Base-by-base conservation (phyloP, 2,888 invertebrate species). In the Pollenia griseotomentosa region DNA sequence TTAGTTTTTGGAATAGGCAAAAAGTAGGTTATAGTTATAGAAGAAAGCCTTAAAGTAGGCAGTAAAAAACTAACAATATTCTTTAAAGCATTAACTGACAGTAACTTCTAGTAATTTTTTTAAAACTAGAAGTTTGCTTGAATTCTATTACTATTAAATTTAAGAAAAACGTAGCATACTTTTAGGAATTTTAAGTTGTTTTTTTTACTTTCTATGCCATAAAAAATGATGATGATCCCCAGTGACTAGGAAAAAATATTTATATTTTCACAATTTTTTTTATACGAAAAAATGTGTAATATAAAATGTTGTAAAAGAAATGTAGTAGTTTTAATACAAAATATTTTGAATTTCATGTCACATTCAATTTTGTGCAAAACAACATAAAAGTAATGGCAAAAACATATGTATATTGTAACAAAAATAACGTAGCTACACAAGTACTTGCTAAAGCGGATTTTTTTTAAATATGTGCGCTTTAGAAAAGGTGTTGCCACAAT, bases 351-450 rank as follows among this genome's bases (percentile, higher is more conserved):
- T 70, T 16, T 70, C n/a, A 46, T 79, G 84, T 84, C 79, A 74
- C 84, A 73, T 73, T 68, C 66, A 79, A 66, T 63, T 57, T 44
- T 68, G 55, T 70, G 23, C 71, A 44, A 71, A 78, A 78, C 83
- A 79, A 68, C 73, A 73, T 61, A 68, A 79, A 79, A 74, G 78
- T 79, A 79, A 79, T 73, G 66, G 33, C 73, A 59, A 19, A 42
- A 73, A 80, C 46, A 65, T 55, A 6, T 33, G 33, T 33, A 70
- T 51, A 6, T 16, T 19, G 14, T n/a, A 42, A 19, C 23, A 75
- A 11, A 40, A 42, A 42, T 51, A 51, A 42, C 44, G 7, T 44
- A 65, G 44, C 10, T 70, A 68, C n/a, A 61, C 12, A 51, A 65
- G 8, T 42, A 44, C 10, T 9, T 44, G 5, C 2, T 33, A 33